Base-by-base conservation (phyloP, 2,113 vertebrate species). In the Herpetotheres cachinnans region DNA sequence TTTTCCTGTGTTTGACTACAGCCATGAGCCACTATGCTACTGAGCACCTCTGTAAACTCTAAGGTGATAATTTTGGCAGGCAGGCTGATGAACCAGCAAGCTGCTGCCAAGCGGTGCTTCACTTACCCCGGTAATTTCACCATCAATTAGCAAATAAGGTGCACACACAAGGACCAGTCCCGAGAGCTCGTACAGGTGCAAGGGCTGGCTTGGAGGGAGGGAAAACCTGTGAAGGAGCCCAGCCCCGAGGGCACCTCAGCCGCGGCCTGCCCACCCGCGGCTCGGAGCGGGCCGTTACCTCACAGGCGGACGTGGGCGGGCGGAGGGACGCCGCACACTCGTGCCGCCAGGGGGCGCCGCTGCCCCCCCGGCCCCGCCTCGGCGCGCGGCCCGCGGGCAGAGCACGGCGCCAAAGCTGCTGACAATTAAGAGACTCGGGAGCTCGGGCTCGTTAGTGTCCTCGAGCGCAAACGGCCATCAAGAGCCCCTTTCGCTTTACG, bases 71-170 rank as follows among this genome's bases (percentile, higher is more conserved):
- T 42, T 15, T 7, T 1, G 4, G 16, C n/a, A 25, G 11, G 7
- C 46, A 24, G 30, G 46, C 1, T 5, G 42, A 34, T 6, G 12
- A 49, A 11, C 3, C 4, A 2, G n/a, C 10, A 20, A 30, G 56
- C 1, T 13, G 16, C 49, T 5, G 10, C 0, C 7, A 9, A 7
- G 9, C 0, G 1, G 24, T 3, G 6, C 49, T n/a, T 58, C 29
- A 1, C 29, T n/a, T 5, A 9, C 1, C 16, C 17, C 1, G 0
- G 5, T 9, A 20, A 44, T 30, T 21, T 34, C 50, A 17, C 49
- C 14, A 1, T 4, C 50, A 6, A 2, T 38, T 44, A 16, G 29
- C 46, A 54, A 38, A 13, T 6, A 82, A 8, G 7, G 0, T 1
- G 32, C 7, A 2, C 50, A 14, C 21, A 20, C 1, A 13, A 13